phyloP scores from a whole-genome alignment of 2,113 vertebrate species.

The Trichechus manatus region DNA sequence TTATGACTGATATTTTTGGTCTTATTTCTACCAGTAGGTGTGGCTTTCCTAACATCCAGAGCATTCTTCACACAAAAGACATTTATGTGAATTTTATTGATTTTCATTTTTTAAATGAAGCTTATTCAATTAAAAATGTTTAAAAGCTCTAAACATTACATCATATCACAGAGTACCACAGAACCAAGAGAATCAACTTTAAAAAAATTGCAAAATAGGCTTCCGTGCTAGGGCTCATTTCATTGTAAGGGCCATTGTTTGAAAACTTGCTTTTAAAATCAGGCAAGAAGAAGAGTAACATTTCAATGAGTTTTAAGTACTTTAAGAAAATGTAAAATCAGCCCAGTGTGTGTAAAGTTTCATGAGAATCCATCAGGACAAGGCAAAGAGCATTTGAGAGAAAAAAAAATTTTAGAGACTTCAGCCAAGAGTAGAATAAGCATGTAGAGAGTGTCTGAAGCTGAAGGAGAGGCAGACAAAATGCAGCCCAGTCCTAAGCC shows the following conservation, averaged over 20 bases:
- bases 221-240: background rate
- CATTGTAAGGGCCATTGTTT: background rate
- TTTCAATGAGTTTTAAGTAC: background rate
- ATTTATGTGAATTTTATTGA: background rate
- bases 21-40: background rate
- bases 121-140: background rate
- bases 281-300: background rate
- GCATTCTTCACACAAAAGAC: background rate
- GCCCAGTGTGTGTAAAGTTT: background rate
- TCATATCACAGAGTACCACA: background rate
- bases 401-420: background rate
- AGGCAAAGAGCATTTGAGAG: background rate
- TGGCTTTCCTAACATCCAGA: background rate
- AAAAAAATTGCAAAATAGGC: background rate
- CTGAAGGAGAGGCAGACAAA: background rate
- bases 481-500: too few species aligned
- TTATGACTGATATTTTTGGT: background rate
- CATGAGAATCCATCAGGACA: background rate
- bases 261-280: background rate
- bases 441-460: background rate
- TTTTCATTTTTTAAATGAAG: conserved; percentile 11
- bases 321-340: background rate
- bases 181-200: background rate
- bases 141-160: background rate
- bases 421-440: background rate